phyloP scores from a whole-genome alignment of 2,888 invertebrate species.

The Pachydiplax longipennis region DNA sequence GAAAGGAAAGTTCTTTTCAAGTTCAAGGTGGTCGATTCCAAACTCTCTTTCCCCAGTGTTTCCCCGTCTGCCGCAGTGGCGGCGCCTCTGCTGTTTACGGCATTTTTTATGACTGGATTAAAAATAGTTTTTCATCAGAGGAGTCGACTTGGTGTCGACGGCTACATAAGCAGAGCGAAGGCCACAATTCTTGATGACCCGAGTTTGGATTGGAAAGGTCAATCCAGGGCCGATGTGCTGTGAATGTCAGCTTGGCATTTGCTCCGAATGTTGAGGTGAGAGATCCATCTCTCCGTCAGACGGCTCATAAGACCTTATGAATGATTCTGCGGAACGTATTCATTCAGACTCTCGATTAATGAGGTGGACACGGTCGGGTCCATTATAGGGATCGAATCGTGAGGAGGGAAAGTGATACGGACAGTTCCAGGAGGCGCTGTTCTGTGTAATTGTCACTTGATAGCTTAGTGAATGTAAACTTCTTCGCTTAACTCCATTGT shows the following conservation, averaged over 20 bases:
- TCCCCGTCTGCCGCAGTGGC: neutral
- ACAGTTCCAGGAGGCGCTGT: too few species aligned
- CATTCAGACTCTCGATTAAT: neutral
- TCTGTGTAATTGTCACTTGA: too few species aligned
- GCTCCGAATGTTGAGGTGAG: neutral
- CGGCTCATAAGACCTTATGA: neutral
- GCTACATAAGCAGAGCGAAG: neutral
- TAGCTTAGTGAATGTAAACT: too few species aligned
- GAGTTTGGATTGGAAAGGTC: neutral
- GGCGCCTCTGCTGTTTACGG: neutral
- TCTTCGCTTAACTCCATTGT: too few species aligned
- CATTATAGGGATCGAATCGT: too few species aligned
- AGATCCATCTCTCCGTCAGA: neutral
- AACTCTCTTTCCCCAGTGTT: neutral
- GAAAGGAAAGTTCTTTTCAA: neutral
- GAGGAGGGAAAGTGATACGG: too few species aligned
- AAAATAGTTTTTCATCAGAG: neutral
- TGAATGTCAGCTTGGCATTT: constrained; percentile 41
- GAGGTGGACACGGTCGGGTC: neutral
- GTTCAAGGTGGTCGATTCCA: neutral
- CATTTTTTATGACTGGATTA: neutral
- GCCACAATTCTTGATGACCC: neutral
- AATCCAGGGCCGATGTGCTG: neutral
- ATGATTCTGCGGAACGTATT: neutral
- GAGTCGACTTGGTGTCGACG: neutral